A percentile compares a stretch with the other conserved stretches of the same genome.
Conservation (phyloP, 2,797 vertebrate species). For the Myotis planiceps region DNA sequence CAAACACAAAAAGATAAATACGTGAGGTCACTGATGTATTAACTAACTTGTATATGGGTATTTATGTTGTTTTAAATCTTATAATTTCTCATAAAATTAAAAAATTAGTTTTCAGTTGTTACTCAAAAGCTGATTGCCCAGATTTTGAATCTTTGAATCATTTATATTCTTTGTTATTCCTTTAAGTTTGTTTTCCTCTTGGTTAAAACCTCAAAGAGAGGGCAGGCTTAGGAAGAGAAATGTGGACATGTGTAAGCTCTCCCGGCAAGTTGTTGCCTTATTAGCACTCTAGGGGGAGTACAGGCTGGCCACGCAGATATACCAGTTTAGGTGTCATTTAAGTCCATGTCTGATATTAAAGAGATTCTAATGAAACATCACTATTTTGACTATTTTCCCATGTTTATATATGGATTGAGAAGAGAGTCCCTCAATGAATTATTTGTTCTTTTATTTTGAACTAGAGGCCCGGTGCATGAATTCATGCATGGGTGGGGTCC, state of each 20-base stretch:
- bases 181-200: background rate
- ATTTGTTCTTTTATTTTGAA: background rate
- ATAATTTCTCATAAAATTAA: background rate
- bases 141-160: background rate
- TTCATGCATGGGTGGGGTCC: no score
- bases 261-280: no score
- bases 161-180: background rate
- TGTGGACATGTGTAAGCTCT: background rate
- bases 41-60: background rate
- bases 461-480: no score
- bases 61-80: background rate
- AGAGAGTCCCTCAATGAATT: background rate
- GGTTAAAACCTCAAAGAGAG: background rate
- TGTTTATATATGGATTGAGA: background rate
- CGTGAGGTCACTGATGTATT: no score
- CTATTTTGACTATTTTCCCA: background rate
- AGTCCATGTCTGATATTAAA: background rate
- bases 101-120: background rate
- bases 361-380: background rate
- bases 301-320: background rate
- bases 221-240: background rate
- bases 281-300: background rate
- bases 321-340: background rate
- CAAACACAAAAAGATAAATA: background rate
- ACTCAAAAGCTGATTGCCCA: background rate